These are phyloP conservation scores for Andinoacara biseriatus DNA, from an alignment of 2,113 vertebrate species.

Conservation along the genomic window DNA sequence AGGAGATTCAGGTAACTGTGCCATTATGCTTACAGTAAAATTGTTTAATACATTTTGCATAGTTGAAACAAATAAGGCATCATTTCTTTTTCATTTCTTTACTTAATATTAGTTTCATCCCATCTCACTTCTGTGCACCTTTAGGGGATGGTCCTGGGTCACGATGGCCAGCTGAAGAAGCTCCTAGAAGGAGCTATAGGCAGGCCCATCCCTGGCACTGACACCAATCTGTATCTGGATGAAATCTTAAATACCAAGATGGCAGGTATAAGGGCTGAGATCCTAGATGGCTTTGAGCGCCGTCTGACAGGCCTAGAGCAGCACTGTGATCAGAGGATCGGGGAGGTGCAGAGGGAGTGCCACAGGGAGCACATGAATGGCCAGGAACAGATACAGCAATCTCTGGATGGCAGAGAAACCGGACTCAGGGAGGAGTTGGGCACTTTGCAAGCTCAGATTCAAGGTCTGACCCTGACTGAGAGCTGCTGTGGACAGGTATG, in stretches of 20 bases:
- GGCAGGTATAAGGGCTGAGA: slow-evolving; percentile 83
- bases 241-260: slow-evolving; percentile 86
- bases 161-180: slow-evolving; percentile 91
- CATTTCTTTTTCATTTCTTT: neutral
- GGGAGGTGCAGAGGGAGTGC: slow-evolving; percentile 87
- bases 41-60: neutral
- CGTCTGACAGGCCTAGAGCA: slow-evolving; percentile 86
- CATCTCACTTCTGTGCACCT: neutral
- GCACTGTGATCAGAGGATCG: slow-evolving; percentile 86
- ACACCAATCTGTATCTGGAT: slow-evolving; percentile 82
- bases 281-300: slow-evolving; percentile 91
- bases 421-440: slow-evolving; percentile 90
- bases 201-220: slow-evolving; percentile 80
- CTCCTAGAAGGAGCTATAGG: slow-evolving; percentile 81
- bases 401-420: slow-evolving; percentile 89
- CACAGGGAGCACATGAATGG: slow-evolving; percentile 87
- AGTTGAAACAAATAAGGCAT: neutral
- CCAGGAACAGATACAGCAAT: slow-evolving; percentile 88
- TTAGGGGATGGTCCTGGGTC: slow-evolving; percentile 89
- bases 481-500: slow-evolving; percentile 88
- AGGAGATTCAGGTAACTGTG: slow-evolving; percentile 84
- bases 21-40: neutral
- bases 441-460: slow-evolving; percentile 89
- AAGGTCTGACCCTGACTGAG: slow-evolving; percentile 88
- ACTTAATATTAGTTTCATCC: neutral